Base-by-base conservation (phyloP, 2,113 vertebrate species). In the Protobothrops flavoviridis region DNA sequence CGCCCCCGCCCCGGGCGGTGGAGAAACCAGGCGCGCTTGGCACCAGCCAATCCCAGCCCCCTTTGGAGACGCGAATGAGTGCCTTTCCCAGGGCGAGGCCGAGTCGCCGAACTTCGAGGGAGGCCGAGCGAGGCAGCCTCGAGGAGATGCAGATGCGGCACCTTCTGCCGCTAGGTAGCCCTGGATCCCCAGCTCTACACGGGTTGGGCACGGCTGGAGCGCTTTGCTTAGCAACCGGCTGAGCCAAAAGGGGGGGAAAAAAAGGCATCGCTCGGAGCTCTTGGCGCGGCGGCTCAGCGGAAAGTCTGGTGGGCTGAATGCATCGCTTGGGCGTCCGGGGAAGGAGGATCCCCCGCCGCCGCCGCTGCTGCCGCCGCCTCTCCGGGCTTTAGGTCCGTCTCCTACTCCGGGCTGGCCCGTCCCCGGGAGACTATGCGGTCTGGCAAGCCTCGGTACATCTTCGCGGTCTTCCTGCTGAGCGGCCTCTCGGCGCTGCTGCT, bases 401-500 rank as follows among this genome's bases (percentile, higher is more conserved):
- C 10, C 48, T 13, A 2, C 52, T 21, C 87, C 29, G 45, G 21
- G 15, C 87, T 17, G 33, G 15, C n/a, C 29, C 48, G 45, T 87
- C 52, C 52, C 50, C 5, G 55, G 56, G 39, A 81, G 45, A 85
- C 91, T 24, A 1, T 45, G n/a, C 89, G 33, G 85, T 92, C 74
- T 3, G 43, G 69, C 12, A 55, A 29, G 92, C 24, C 93, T 69
- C 88, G 50, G 1, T 86, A 21, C 50, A 4, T 95, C 13, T 87
- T 96, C 24, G 94, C 89, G 7, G 23, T 93, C 23, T 21, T 85
- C 0, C 17, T 87, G 29, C 59, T 97, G 89, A 81, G 93, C 11
- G 93, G 89, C 15, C 56, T 93, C 57, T 20, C 91, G 2, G 9
- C 93, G 3, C 57, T 97, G 23, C 89, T 96, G 81, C 1, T 96